A percentile compares a stretch with the other conserved stretches of the same genome.
Evolutionary conservation across 2,888 invertebrate species (phyloP).

Genomic region (Synergus japonicus): DNA sequence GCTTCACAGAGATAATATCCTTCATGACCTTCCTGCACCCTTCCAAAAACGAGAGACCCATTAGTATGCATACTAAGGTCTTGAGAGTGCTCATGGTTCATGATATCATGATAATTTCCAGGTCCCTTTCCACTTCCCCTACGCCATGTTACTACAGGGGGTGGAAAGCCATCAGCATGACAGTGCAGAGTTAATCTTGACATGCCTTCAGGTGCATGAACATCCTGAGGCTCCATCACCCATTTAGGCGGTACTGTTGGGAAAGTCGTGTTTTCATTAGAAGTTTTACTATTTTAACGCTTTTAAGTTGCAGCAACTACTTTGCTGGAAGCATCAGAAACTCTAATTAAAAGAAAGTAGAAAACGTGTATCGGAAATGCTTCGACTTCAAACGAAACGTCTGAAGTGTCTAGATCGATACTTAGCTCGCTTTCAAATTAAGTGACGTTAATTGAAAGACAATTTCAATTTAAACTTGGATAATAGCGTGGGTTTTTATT

Average conservation of each 20-base stretch:
- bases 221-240: slow-evolving; percentile 92
- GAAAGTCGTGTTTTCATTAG: neutral
- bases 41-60: slow-evolving; percentile 90
- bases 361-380: slow-evolving; percentile 24
- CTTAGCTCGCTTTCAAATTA: slow-evolving; percentile 14
- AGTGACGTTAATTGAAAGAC: slow-evolving; percentile 32
- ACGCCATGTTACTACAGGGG: slow-evolving; percentile 92
- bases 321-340: slow-evolving; percentile 31
- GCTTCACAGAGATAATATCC: slow-evolving; percentile 96
- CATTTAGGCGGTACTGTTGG: slow-evolving; percentile 91
- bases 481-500: neutral
- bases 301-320: slow-evolving; percentile 18
- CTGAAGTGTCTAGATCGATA: neutral
- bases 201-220: slow-evolving; percentile 78
- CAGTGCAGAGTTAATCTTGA: slow-evolving; percentile 85
- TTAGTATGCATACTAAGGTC: slow-evolving; percentile 82
- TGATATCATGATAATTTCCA: slow-evolving; percentile 74
- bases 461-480: slow-evolving; percentile 1
- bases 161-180: slow-evolving; percentile 94
- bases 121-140: slow-evolving; percentile 86
- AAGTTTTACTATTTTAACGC: neutral
- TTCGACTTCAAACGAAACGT: slow-evolving; percentile 13
- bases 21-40: slow-evolving; percentile 91
- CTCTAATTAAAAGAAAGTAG: slow-evolving; percentile 20
- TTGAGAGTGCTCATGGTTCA: slow-evolving; percentile 72